Conservation (phyloP, 2,113 vertebrate species). For the Cygnus buccinator region DNA sequence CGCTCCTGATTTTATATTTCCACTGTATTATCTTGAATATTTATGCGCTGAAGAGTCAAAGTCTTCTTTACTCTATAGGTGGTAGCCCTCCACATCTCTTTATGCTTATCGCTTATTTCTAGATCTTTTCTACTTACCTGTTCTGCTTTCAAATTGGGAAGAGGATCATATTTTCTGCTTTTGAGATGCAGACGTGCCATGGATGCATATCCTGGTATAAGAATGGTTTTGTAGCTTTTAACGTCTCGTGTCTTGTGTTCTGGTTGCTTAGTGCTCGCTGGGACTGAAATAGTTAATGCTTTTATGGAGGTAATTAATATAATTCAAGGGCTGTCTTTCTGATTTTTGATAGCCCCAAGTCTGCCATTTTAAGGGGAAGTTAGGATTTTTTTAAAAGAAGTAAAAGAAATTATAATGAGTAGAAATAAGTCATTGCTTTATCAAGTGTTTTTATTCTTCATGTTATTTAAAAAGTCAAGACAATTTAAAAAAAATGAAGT, state of each 20-base stretch:
- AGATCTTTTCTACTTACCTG: not conserved
- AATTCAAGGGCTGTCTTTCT: not conserved
- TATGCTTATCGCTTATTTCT: not conserved
- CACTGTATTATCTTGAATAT: accelerated
- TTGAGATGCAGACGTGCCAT: not conserved
- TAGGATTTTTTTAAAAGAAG: not conserved
- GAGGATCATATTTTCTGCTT: not conserved
- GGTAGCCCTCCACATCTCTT: accelerated
- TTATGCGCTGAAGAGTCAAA: not conserved
- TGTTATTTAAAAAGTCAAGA: not conserved
- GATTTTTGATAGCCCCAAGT: not conserved
- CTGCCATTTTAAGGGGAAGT: not conserved
- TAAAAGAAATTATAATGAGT: not conserved
- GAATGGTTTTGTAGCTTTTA: not conserved
- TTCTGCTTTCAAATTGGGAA: not conserved
- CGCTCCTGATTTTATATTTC: not conserved
- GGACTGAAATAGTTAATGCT: not conserved
- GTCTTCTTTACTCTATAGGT: not conserved
- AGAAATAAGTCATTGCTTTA: not conserved
- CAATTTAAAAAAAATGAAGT: not conserved
- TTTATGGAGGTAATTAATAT: not conserved
- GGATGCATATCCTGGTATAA: not conserved
- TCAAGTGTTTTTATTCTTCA: not conserved
- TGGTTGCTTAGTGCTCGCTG: not conserved
- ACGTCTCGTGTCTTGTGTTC: not conserved